These are phyloP conservation scores for Drosophila falleni DNA, from an alignment of 2,888 invertebrate genomes.

Conservation along the genomic window DNA sequence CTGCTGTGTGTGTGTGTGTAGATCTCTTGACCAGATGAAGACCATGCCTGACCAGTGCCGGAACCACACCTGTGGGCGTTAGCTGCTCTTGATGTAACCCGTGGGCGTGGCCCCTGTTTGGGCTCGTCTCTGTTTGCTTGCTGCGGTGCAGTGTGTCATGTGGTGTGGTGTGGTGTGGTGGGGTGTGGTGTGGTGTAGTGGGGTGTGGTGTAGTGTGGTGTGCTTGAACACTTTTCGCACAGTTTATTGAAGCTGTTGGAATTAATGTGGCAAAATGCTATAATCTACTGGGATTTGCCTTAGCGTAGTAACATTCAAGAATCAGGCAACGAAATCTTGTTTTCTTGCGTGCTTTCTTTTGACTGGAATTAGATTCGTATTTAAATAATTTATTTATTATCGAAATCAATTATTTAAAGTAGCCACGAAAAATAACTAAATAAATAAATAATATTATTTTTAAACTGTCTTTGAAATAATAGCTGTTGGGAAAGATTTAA, in stretches of 20 bases:
- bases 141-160: not conserved
- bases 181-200: no score
- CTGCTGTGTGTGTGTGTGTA: constrained; percentile 34
- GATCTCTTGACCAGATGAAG: constrained; percentile 57
- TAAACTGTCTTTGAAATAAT: no score
- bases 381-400: not conserved
- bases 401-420: not conserved
- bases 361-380: not conserved
- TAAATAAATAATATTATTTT: no score
- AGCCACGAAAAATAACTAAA: not conserved
- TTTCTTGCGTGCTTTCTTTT: not conserved
- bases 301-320: constrained; percentile 40
- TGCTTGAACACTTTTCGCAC: constrained; percentile 46
- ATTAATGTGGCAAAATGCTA: constrained; percentile 65
- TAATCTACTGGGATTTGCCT: constrained; percentile 76
- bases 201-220: not conserved
- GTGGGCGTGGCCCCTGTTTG: constrained; percentile 37
- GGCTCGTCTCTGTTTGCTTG: constrained; percentile 26
- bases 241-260: constrained; percentile 66
- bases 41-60: constrained; percentile 45
- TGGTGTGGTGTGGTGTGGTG: constrained; percentile 2
- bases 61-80: constrained; percentile 65
- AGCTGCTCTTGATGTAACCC: constrained; percentile 35
- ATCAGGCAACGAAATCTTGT: not conserved
- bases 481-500: no score